Evolutionary conservation across 2,113 vertebrate genomes (phyloP).

Genomic region (Ammodytes dubius): DNA sequence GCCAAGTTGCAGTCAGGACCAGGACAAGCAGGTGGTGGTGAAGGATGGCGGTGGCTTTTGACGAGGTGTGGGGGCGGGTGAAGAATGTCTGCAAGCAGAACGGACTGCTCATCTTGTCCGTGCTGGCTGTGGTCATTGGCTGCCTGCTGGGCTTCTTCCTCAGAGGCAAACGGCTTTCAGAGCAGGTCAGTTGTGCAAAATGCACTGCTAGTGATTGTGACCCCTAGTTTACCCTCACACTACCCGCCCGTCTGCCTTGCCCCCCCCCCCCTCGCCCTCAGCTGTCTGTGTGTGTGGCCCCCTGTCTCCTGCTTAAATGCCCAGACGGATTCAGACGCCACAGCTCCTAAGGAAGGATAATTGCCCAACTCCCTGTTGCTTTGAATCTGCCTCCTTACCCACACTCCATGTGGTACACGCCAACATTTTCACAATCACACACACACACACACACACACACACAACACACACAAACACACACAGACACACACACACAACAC

Average conservation of each 20-base stretch:
- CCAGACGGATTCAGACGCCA: slow-evolving; percentile 8
- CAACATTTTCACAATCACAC: slow-evolving; percentile 1
- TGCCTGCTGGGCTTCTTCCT: slow-evolving; percentile 98
- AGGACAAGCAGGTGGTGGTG: slow-evolving; percentile 61
- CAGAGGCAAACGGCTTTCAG: slow-evolving; percentile 91
- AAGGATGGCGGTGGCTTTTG: slow-evolving; percentile 88
- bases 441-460: not conserved
- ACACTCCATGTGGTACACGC: not conserved
- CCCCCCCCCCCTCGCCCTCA: not conserved
- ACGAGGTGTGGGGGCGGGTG: slow-evolving; percentile 88
- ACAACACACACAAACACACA: not conserved
- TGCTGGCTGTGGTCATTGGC: slow-evolving; percentile 95
- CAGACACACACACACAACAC: too few relatives aligned
- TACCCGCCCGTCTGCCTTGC: not conserved
- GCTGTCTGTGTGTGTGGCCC: not conserved
- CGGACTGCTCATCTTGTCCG: slow-evolving; percentile 95
- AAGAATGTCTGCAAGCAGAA: slow-evolving; percentile 95
- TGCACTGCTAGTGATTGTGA: not conserved
- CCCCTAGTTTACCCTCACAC: not conserved
- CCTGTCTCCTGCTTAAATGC: not conserved
- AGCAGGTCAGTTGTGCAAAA: slow-evolving; percentile 89
- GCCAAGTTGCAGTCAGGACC: slow-evolving; percentile 61
- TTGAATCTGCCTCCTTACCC: not conserved
- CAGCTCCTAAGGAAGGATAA: slow-evolving; percentile 7
- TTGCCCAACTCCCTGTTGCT: slow-evolving; percentile 14